These are phyloP conservation scores for Lasioglossum figueresi DNA, from an alignment of 2,888 invertebrate genomes.

Conservation along the genomic window DNA sequence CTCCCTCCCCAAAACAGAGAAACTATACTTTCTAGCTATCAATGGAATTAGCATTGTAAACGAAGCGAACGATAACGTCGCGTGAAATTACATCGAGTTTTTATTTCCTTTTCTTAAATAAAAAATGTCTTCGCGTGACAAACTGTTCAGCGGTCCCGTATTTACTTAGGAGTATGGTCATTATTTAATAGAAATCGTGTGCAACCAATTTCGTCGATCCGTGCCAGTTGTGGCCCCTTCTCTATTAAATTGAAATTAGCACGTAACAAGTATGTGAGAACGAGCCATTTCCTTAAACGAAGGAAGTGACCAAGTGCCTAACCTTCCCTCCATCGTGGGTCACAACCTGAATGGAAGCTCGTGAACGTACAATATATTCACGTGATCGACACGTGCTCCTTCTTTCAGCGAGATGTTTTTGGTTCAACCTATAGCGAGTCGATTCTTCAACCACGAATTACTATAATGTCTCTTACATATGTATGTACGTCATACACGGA, in stretches of 20 bases:
- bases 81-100: neutral
- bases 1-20: neutral
- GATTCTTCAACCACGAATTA: neutral
- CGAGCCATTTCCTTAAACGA: conserved; percentile 71
- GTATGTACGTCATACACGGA: too few relatives aligned
- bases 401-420: conserved; percentile 23
- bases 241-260: conserved; percentile 52
- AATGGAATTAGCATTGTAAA: neutral
- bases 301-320: conserved; percentile 71
- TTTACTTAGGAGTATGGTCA: neutral
- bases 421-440: neutral
- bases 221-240: conserved; percentile 18
- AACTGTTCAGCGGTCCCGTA: neutral
- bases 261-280: conserved; percentile 38
- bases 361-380: conserved; percentile 53
- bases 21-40: neutral
- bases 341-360: conserved; percentile 64
- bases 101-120: neutral
- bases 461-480: neutral
- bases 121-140: neutral
- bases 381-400: conserved; percentile 62
- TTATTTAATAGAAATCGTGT: neutral
- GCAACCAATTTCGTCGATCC: conserved; percentile 9
- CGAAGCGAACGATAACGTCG: neutral
- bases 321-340: conserved; percentile 65